Evolutionary conservation across 2,113 vertebrate species (phyloP), one percentile per base, ranked within the genome.

Genomic region (Oncorhynchus nerka): DNA sequence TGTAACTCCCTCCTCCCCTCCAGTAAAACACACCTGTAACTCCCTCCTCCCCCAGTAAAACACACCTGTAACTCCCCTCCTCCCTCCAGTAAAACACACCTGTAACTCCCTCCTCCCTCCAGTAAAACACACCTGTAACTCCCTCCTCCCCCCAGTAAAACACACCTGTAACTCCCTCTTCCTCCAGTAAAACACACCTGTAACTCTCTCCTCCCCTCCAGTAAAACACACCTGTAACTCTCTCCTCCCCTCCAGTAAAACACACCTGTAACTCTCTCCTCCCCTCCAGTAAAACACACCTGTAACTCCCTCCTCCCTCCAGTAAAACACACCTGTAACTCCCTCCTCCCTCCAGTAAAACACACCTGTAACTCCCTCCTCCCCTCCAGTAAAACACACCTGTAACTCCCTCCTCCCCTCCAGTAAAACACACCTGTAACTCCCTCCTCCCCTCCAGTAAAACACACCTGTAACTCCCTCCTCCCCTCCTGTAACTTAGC

Each of bases 401-500:
- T 28, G 26, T 28, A 28, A 28, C 26, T 45, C 34, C 7, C 34
- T 34, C 34, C 34, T n/a, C 8, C 34, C 2, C 30, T 28, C 26
- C 26, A 28, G 26, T 28, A 28, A 28, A 28, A 28, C 26, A 28
- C 26, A 3, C 28, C 28, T 28, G 28, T 28, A 28, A 28, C 28
- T 28, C 32, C 39, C 9, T 45, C 39, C 39, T 45, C 39, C 9
- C 39, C 39, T 45, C 39, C 39, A 62, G 22, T 64, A 66, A 83
- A 84, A 70, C 65, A 9, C 57, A 15, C 24, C 64, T 55, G 51
- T 55, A 55, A 55, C 51, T 19, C 51, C 51, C 16, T 13, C 51
- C 39, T 11, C 8, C 39, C 39, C 39, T 45, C 39, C 39, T 45
- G 39, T 45, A 19, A 55, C 15, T 34, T 5, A 32, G 32, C 32